phyloP scores from a whole-genome alignment of 2,797 vertebrate genomes.

The Enteromius trimaculatus region DNA sequence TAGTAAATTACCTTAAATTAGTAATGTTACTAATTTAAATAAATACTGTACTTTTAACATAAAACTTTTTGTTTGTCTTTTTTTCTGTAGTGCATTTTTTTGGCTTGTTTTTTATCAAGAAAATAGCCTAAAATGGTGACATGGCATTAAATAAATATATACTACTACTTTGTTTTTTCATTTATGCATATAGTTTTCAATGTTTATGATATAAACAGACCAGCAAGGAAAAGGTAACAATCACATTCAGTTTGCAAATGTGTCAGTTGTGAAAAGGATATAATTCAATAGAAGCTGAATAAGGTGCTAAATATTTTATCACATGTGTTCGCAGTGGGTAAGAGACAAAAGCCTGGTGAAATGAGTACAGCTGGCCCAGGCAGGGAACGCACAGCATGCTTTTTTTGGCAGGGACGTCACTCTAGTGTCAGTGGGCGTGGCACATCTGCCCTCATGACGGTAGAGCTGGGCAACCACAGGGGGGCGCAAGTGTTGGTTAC shows the following conservation, averaged over 20 bases:
- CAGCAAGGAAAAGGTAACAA: not conserved
- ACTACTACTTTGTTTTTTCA: not conserved
- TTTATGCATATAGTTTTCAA: not conserved
- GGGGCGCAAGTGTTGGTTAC: conserved; percentile 81
- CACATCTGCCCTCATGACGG: conserved; percentile 82
- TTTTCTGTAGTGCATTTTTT: no score
- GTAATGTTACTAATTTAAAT: not conserved
- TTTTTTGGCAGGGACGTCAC: conserved; percentile 83
- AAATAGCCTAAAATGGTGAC: no score
- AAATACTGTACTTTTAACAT: not conserved
- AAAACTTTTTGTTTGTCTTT: no score
- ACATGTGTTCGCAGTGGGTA: conserved; percentile 72
- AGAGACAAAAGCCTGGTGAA: conserved; percentile 79
- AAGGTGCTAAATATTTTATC: conserved; percentile 17
- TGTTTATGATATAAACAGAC: not conserved
- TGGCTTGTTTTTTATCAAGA: no score
- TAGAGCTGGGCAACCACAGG: conserved; percentile 82
- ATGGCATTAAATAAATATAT: no score
- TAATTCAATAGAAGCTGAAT: not conserved
- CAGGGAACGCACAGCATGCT: conserved; percentile 79
- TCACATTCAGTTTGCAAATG: not conserved
- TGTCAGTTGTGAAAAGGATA: not conserved
- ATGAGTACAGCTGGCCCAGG: conserved; percentile 73
- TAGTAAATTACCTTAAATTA: not conserved
- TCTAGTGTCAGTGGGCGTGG: conserved; percentile 82